Conservation (phyloP, 2,888 invertebrate genomes). For the Pinctada fucata region DNA sequence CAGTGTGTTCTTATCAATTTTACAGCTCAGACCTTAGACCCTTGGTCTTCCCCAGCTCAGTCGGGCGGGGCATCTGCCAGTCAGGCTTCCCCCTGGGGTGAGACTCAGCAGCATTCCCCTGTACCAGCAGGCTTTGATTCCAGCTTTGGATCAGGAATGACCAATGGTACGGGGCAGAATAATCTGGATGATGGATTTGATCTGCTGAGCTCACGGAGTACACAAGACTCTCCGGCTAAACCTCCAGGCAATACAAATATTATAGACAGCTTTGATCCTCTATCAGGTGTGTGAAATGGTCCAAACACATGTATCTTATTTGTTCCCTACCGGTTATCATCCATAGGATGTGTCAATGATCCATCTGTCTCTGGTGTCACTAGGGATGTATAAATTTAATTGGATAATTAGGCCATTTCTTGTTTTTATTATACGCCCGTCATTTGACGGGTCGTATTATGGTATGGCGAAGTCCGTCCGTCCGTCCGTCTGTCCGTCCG, state of each 20-base stretch:
- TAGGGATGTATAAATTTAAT: too few species aligned
- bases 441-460: too few species aligned
- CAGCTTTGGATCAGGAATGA: conserved; percentile 44
- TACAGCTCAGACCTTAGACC: conserved; percentile 18
- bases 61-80: conserved; percentile 21
- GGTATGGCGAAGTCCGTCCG: too few species aligned
- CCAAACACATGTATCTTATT: background rate
- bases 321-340: too few species aligned
- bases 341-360: too few species aligned
- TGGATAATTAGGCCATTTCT: too few species aligned
- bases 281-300: conserved; percentile 53
- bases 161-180: conserved; percentile 58
- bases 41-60: conserved; percentile 33
- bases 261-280: conserved; percentile 66
- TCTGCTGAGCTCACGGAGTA: conserved; percentile 65
- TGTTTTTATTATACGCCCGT: too few species aligned
- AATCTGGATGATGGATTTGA: conserved; percentile 74
- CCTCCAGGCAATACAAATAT: conserved; percentile 44
- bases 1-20: too few species aligned
- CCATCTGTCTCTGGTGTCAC: too few species aligned
- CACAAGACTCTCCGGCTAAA: conserved; percentile 61
- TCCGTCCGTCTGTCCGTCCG: too few species aligned
- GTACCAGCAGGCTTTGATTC: conserved; percentile 44
- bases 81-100: conserved; percentile 40
- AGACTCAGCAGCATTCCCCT: conserved; percentile 32